Evolutionary conservation across 2,113 vertebrate genomes (phyloP), one percentile per base, ranked within the genome.

Genomic region (Rostratula benghalensis): DNA sequence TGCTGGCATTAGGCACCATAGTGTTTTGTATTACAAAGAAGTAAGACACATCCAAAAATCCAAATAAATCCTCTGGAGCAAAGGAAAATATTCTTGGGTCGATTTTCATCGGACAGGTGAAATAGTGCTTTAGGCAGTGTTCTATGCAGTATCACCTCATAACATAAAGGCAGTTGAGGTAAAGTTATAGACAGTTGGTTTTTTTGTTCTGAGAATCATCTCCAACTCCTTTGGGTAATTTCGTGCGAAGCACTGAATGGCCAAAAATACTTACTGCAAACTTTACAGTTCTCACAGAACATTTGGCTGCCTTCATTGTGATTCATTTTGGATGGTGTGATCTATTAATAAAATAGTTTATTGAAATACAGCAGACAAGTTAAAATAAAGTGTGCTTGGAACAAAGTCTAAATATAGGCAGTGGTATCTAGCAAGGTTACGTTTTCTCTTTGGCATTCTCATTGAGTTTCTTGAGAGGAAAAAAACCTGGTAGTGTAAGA

Each of bases 281-380:
- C 71, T 74, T 83, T n/a, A 41, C 31, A 53, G 57, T 87, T 75
- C 73, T 95, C 63, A 45, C 27, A 80, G 78, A 87, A 70, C 35
- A 30, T 80, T 95, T 87, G 78, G 39, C 73, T 70, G 24, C 46
- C 78, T 90, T 87, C 56, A 28, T 76, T 90, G 83, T 90, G 73
- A 90, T 93, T 93, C 67, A 70, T 56, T 95, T 90, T 79, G 93
- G 68, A 90, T 90, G 45, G 51, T 51, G 3, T 45, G 46, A 61
- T 83, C 87, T 95, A 90, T 83, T 93, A 93, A 90, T 87, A 83
- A 87, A 80, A 90, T 61, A 83, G 87, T 75, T 75, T 87, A 45
- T 80, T 93, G 91, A 80, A 95, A 87, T 87, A 35, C 35, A 74
- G 73, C 61, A 39, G 56, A 50, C 35, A 83, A 83, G 73, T 83